Conservation (phyloP, 2,797 vertebrate genomes). For the Brachyrhaphis roseni region DNA sequence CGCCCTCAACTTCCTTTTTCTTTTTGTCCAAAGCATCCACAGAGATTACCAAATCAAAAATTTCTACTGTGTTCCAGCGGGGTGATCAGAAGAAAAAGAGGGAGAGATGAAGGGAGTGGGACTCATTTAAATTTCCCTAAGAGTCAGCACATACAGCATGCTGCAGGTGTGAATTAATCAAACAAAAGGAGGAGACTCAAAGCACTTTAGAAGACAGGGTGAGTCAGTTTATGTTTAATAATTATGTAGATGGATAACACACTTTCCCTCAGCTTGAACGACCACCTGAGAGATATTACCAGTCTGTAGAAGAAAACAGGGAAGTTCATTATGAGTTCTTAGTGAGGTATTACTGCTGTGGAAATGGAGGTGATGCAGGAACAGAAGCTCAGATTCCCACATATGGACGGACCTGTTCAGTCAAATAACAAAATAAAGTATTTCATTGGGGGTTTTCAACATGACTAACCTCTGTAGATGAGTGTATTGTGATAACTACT, state of each 20-base stretch:
- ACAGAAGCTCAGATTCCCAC: background rate
- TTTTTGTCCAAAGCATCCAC: background rate
- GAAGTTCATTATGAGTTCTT: constrained; percentile 3
- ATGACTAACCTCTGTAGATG: background rate
- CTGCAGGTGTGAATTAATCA: constrained; percentile 46
- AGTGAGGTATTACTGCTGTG: background rate
- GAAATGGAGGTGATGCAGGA: background rate
- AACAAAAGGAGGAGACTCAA: constrained; percentile 16
- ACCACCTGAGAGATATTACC: constrained; percentile 33
- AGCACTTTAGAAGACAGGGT: constrained; percentile 30
- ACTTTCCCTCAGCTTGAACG: constrained; percentile 25
- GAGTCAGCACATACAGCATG: constrained; percentile 8
- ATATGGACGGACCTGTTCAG: background rate
- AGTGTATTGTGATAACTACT: background rate
- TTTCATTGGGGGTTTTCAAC: background rate
- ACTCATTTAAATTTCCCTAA: constrained; percentile 27
- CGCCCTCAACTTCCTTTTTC: background rate
- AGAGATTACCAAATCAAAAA: background rate
- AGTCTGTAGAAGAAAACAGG: background rate
- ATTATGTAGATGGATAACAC: constrained; percentile 57
- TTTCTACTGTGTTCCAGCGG: background rate
- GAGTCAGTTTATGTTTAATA: constrained; percentile 60
- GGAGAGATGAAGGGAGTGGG: background rate
- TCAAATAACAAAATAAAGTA: background rate
- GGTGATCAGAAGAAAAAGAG: background rate